Conservation (phyloP, 2,113 vertebrate genomes). For the Ictidomys tridecemlineatus region DNA sequence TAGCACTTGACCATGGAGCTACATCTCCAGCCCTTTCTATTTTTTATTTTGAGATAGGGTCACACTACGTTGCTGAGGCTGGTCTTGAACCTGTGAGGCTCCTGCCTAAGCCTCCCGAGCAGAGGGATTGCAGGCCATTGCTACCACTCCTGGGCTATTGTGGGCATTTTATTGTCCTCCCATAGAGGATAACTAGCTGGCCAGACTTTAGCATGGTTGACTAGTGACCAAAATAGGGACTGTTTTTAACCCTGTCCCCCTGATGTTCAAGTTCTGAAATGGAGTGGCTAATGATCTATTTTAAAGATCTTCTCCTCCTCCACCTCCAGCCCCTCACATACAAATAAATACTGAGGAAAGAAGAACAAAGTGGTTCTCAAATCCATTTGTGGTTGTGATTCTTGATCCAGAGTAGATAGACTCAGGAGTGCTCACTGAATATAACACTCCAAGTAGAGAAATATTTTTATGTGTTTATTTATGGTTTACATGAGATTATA, state of each 20-base stretch:
- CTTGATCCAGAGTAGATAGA: not conserved
- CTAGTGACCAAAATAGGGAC: slow-evolving; percentile 40
- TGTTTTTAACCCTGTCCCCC: slow-evolving; percentile 31
- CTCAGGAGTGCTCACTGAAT: not conserved
- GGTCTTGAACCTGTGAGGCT: not conserved
- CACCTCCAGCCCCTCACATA: not conserved
- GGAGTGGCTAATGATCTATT: not conserved
- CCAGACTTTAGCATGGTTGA: slow-evolving; percentile 40
- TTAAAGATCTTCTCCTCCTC: not conserved
- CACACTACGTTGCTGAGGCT: not conserved
- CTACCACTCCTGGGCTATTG: not conserved
- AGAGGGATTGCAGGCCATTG: not conserved
- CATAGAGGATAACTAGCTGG: not conserved
- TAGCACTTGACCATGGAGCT: not conserved
- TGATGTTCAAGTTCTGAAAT: slow-evolving; percentile 58
- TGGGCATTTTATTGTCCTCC: slow-evolving; percentile 13
- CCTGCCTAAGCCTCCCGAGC: not conserved
- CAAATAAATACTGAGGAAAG: not conserved
- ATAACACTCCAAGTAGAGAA: not conserved
- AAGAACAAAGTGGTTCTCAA: not conserved
- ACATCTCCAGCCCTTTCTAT: not conserved
- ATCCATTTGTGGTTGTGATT: not conserved
- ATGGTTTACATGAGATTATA: not conserved
- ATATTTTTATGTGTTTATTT: not conserved
- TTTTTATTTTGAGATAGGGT: not conserved